Evolutionary conservation across 2,888 invertebrate species (phyloP).

Genomic region (Chloroclystis v-ata): DNA sequence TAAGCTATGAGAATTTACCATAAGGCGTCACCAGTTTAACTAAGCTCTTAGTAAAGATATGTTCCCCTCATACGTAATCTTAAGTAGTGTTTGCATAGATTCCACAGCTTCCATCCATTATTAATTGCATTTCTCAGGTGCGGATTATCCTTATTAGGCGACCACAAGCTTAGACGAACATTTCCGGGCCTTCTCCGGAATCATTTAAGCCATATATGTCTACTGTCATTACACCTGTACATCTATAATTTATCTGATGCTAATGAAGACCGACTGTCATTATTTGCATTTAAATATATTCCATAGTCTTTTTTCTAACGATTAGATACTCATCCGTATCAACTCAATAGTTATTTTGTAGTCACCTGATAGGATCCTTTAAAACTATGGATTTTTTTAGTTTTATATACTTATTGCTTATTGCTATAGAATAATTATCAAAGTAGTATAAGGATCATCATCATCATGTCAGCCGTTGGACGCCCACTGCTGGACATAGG

Average conservation of each 20-base stretch:
- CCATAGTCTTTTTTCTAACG: too few species aligned
- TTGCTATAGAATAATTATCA: too few species aligned
- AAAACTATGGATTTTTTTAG: too few species aligned
- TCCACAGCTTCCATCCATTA: constrained; percentile 59
- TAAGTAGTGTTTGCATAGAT: constrained; percentile 50
- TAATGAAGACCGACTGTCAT: not conserved
- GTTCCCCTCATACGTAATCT: constrained; percentile 47
- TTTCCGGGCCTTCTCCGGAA: constrained; percentile 33
- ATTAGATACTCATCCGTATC: too few species aligned
- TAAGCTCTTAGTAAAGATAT: constrained; percentile 8
- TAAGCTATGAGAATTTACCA: not conserved
- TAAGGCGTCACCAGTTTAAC: constrained; percentile 2
- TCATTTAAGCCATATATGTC: constrained; percentile 25
- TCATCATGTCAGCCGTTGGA: too few species aligned
- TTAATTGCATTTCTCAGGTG: constrained; percentile 75
- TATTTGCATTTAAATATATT: not conserved
- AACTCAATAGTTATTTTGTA: too few species aligned
- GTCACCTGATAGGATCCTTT: too few species aligned
- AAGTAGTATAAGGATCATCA: too few species aligned
- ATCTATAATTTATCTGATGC: not conserved
- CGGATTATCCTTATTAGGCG: constrained; percentile 70
- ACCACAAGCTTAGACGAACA: constrained; percentile 56
- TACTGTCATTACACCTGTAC: not conserved
- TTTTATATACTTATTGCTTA: too few species aligned
- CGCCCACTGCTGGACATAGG: too few species aligned